Evolutionary conservation across 2,113 vertebrate species (phyloP).

Genomic region (Tychaedon coryphoeus): DNA sequence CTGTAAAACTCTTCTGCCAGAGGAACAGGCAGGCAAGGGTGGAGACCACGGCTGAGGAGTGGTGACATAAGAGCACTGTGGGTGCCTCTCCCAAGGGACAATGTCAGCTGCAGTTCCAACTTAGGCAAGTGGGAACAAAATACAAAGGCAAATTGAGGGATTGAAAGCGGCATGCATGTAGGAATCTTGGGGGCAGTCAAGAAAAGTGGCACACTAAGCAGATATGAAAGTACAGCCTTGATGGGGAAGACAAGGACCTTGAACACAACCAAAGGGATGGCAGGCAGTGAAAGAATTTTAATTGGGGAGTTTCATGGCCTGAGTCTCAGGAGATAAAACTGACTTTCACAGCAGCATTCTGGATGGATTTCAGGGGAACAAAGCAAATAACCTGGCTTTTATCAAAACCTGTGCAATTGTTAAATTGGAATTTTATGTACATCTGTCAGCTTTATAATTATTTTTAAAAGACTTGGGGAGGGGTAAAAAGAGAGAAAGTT

Average conservation of each 20-base stretch:
- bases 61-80: background rate
- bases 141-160: background rate
- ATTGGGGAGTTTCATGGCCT: conserved; percentile 33
- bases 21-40: background rate
- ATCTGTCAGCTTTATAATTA: background rate
- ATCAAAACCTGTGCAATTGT: background rate
- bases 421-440: conserved; percentile 2
- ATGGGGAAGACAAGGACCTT: conserved; percentile 15
- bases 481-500: background rate
- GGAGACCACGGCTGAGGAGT: background rate
- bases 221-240: conserved; percentile 20
- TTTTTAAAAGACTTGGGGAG: background rate
- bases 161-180: background rate
- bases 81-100: background rate
- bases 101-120: background rate
- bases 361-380: conserved; percentile 31
- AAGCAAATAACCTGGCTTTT: conserved; percentile 43
- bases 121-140: background rate
- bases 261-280: background rate
- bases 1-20: background rate
- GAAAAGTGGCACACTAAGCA: background rate
- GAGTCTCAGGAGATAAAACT: conserved; percentile 48
- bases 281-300: conserved; percentile 41
- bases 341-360: conserved; percentile 22
- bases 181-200: conserved; percentile 6